Base-by-base conservation (phyloP, 37 sponge, comb jelly and placozoan species). In the Dysidea cf. avara region DNA sequence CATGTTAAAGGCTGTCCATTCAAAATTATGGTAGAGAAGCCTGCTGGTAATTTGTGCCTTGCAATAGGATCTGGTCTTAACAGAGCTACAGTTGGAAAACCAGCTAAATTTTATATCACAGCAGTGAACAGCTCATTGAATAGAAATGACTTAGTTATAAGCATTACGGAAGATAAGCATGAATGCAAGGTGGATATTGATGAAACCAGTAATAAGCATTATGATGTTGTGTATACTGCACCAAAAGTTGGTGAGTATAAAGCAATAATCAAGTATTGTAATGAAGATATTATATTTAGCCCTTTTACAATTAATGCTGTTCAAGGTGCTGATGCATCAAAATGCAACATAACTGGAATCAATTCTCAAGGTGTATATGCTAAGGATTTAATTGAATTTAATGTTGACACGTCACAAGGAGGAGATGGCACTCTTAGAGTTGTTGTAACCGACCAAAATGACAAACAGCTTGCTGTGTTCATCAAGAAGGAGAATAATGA, bases 301-400 rank as follows among this genome's bases (percentile, higher is more conserved):
- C 96, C 96, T 0, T 95, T 91, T 77, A 86, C 82, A 59, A 29
- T 94, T 17, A 81, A 81, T 40, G 92, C 87, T 1, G 48, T 84
- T 4, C 62, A 72, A 0, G 81, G 82, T 20, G 80, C 95, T 1
- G 77, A 78, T 62, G 85, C 96, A 7, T 68, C 81, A 49, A 87
- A 75, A 61, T 87, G 88, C 38, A 50, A 68, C 1, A 78, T 71
- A 12, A 73, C 71, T 47, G 96, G 96, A 16, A 69, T 74, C 0
- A 80, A 71, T 24, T 56, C 87, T 0, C 38, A 79, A 5, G 54
- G 64, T 34, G 70, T 94, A 25, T n/a, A n/a, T n/a, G 61, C 87
- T 9, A 89, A 89, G 1, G 72, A 39, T n/a, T 89, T 89, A 2
- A 53, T 83, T 1, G 87, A 91, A 32, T 72, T 95, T 49, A 50